phyloP scores from a whole-genome alignment of 2,888 invertebrate genomes.

The Ceramica pisi region DNA sequence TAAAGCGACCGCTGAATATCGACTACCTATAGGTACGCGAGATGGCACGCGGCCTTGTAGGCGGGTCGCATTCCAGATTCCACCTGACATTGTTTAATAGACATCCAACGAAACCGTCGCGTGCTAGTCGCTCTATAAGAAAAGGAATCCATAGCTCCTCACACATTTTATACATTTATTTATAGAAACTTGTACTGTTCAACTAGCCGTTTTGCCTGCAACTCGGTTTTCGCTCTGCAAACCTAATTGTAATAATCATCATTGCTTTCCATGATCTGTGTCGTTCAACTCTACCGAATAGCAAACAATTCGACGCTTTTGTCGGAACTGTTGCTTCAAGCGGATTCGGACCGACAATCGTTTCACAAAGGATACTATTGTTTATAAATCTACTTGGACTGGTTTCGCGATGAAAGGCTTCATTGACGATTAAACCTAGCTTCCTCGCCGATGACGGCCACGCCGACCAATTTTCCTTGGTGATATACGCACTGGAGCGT shows the following conservation, averaged over 20 bases:
- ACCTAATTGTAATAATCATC: conserved; percentile 39
- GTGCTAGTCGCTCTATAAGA: conserved; percentile 65
- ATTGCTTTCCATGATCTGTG: conserved; percentile 44
- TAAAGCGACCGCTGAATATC: conserved; percentile 66
- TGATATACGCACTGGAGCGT: conserved; percentile 68
- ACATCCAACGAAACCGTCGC: conserved; percentile 68
- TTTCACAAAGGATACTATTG: conserved; percentile 80
- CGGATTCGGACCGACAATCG: conserved; percentile 51
- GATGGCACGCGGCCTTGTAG: conserved; percentile 86
- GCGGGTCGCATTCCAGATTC: conserved; percentile 89
- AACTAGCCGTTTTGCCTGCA: conserved; percentile 46
- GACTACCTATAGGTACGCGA: conserved; percentile 69
- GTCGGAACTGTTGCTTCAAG: conserved; percentile 49
- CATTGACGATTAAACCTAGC: conserved; percentile 76
- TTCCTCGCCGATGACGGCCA: conserved; percentile 75
- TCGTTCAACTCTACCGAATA: conserved; percentile 52
- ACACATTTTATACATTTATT: conserved; percentile 53
- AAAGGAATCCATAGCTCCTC: conserved; percentile 62
- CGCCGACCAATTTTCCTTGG: conserved; percentile 70
- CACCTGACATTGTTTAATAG: conserved; percentile 85
- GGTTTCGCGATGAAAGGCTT: conserved; percentile 79
- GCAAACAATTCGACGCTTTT: conserved; percentile 43
- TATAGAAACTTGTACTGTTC: conserved; percentile 54
- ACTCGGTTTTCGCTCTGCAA: conserved; percentile 42
- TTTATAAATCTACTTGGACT: conserved; percentile 75